phyloP scores from a whole-genome alignment of 1,140 invertebrate genomes.

The Temnothorax nylanderi region DNA sequence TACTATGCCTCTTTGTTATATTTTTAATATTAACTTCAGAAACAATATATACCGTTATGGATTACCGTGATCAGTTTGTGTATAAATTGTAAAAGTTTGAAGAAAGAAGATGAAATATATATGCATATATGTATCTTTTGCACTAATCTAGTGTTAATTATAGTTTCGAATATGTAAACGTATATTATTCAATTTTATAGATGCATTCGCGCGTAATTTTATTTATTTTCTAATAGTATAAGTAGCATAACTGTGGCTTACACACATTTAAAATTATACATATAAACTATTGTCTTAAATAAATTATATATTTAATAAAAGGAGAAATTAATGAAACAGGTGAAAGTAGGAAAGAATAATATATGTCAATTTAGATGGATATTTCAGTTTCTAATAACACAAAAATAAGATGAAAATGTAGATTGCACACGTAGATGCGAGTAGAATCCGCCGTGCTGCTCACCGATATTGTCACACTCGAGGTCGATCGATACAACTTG shows the following conservation, averaged over 20 bases:
- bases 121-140: neutral
- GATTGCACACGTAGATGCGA: neutral
- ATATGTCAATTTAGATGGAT: neutral
- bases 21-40: slow-evolving; percentile 14
- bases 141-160: neutral
- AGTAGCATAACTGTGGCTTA: too few species aligned
- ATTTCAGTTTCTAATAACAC: neutral
- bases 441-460: slow-evolving; percentile 35
- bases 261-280: neutral
- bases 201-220: neutral
- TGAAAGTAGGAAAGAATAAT: neutral
- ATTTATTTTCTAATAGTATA: slow-evolving; percentile 16
- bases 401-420: slow-evolving; percentile 15
- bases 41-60: neutral
- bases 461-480: slow-evolving; percentile 58
- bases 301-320: slow-evolving; percentile 1
- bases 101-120: neutral
- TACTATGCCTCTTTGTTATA: neutral
- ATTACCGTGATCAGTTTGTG: neutral
- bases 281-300: neutral
- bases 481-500: slow-evolving; percentile 64
- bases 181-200: neutral
- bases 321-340: neutral
- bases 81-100: neutral
- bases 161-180: too few species aligned